Evolutionary conservation across 2,888 invertebrate species (phyloP).

Genomic region (Cephus pulcher): DNA sequence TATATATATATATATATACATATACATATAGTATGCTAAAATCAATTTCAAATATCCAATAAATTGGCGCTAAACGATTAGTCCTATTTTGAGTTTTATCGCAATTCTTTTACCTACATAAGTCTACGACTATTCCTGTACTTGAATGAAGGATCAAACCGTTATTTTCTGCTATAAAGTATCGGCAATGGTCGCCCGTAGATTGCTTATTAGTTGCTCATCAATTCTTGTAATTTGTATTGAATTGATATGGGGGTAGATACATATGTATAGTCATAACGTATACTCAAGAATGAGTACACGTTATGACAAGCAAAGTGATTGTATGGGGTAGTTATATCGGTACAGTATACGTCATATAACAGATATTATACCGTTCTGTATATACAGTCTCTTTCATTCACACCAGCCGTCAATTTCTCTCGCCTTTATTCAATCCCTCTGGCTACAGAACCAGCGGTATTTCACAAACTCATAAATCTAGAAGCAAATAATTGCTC

Average conservation of each 20-base stretch:
- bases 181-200: neutral
- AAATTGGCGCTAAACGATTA: neutral
- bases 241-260: neutral
- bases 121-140: neutral
- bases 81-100: neutral
- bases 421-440: constrained; percentile 20
- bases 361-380: neutral
- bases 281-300: neutral
- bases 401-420: constrained; percentile 6
- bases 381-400: neutral
- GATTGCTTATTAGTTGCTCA: neutral
- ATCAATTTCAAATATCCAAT: neutral
- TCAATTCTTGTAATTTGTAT: neutral
- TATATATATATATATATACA: no score
- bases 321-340: neutral
- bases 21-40: neutral
- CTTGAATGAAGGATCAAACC: neutral
- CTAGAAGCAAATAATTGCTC: constrained; percentile 64
- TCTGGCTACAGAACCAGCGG: constrained; percentile 26
- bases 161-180: neutral
- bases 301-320: neutral
- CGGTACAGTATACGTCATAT: neutral
- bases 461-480: constrained; percentile 62
- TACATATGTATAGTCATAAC: neutral
- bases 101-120: neutral